Percentiles rank a stretch among this genome's conserved stretches.
Evolutionary conservation across 2,797 vertebrate genomes (phyloP).

Genomic region (Tangara arthus): DNA sequence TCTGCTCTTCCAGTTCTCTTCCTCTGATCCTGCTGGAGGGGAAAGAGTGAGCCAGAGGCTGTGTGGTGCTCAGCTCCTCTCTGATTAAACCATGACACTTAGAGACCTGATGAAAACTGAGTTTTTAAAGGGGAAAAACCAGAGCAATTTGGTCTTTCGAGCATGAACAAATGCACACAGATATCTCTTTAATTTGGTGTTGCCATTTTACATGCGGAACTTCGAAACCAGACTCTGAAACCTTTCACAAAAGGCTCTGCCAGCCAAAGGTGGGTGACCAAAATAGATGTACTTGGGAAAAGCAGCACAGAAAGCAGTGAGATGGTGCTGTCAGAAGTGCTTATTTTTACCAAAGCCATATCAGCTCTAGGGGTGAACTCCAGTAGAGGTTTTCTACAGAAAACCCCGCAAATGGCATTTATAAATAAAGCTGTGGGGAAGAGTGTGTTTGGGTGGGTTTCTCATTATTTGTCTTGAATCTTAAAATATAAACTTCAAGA

Average conservation of each 20-base stretch:
- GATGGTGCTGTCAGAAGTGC: neutral
- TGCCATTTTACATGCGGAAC: neutral
- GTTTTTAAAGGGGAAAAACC: neutral
- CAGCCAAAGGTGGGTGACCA: neutral
- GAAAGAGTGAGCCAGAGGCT: neutral
- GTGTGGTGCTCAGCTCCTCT: neutral
- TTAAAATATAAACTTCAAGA: neutral
- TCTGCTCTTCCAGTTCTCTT: neutral
- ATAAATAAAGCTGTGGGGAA: neutral
- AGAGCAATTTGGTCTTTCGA: neutral
- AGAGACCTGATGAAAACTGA: neutral
- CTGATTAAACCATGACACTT: accelerated
- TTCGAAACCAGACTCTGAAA: neutral
- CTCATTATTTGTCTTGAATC: neutral
- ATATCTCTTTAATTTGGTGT: too few relatives aligned
- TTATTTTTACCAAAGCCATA: neutral
- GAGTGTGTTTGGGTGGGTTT: neutral
- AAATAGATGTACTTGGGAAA: neutral
- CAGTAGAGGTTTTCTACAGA: neutral
- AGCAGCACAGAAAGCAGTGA: neutral
- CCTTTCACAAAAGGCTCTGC: neutral
- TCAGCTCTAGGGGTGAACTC: neutral
- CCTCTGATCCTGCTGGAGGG: neutral
- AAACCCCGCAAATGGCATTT: neutral
- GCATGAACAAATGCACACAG: neutral